Base-by-base conservation (phyloP, 2,888 invertebrate species). In the Zele albiditarsus region DNA sequence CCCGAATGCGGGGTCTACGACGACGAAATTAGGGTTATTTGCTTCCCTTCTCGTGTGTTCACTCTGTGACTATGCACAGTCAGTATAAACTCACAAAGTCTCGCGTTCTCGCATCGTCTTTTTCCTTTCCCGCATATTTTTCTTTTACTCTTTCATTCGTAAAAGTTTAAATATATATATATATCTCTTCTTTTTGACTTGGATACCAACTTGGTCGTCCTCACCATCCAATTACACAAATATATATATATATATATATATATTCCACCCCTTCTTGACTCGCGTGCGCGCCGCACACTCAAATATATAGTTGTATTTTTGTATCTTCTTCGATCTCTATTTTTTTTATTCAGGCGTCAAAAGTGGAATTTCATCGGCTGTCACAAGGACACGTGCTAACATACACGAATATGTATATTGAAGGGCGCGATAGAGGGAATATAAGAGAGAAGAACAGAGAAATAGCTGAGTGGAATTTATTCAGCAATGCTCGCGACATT, bases 11-110 rank as follows among this genome's bases (percentile, higher is more conserved):
- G 82, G 82, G 81, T 80, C 82, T 83, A 80, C 81, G 83, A 84
- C 80, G 82, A 82, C 81, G 82, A 86, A 87, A 87, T 86, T 85
- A 86, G 86, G 85, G 86, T 86, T 86, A 86, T 86, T 87, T 86
- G 82, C 83, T 81, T 79, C 81, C 78, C 79, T 77, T 73, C 79
- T 76, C 78, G 78, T 78, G 75, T 75, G 76, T 80, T 71, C 73
- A 68, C 60, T 60, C 6, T 2, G 16, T 27, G 28, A 14, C 14
- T 28, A 27, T n/a, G n/a, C 60, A 60, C 5, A 14, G 20, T 38
- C 16, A 28, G 20, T 31, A 63, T 63, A 38, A 60, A 33, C 31
- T 33, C 75, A 74, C 73, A 71, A 74, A 71, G 75, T 75, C 65
- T 33, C 68, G 33, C 46, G 53, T 72, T 71, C 63, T 73, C 70